A percentile compares a stretch with the other conserved stretches of the same genome.
phyloP scores from a whole-genome alignment of 2,797 vertebrate species.

The Dermochelys coriacea region DNA sequence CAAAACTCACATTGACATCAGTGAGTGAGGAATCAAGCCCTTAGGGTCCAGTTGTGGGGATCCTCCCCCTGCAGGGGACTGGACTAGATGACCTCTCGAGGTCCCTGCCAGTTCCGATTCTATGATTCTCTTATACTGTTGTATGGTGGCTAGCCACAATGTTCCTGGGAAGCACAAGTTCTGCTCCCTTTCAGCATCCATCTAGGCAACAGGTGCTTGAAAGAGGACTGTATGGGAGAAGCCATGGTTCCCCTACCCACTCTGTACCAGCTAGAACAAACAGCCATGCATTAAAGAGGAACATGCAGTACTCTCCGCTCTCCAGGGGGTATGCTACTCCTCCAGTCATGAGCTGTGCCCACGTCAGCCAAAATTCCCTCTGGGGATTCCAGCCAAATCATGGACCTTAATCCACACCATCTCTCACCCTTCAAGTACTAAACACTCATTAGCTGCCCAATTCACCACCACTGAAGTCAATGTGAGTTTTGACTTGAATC shows the following conservation, averaged over 20 bases:
- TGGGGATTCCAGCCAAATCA: not conserved
- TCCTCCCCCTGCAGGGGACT: not conserved
- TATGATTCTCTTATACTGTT: not conserved
- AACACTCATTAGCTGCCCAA: not conserved
- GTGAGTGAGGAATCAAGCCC: fast-evolving
- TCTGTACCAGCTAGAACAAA: not conserved
- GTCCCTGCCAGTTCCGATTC: too few relatives aligned
- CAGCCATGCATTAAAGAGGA: not conserved
- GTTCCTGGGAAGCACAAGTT: fast-evolving
- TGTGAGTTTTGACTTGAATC: not conserved
- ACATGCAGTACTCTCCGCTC: fast-evolving
- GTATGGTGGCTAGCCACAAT: not conserved
- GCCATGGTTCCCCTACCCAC: not conserved
- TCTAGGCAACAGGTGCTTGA: not conserved
- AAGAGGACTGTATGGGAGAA: not conserved
- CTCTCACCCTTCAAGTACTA: not conserved
- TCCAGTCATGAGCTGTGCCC: not conserved
- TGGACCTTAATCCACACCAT: not conserved
- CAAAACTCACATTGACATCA: not conserved
- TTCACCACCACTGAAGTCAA: not conserved
- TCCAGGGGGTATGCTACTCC: not conserved
- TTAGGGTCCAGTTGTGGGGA: not conserved
- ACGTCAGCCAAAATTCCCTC: not conserved
- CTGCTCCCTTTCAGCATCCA: not conserved
- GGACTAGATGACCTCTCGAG: too few relatives aligned